phyloP scores from a whole-genome alignment of 2,888 invertebrate species.

The Microdon myrmicae region DNA sequence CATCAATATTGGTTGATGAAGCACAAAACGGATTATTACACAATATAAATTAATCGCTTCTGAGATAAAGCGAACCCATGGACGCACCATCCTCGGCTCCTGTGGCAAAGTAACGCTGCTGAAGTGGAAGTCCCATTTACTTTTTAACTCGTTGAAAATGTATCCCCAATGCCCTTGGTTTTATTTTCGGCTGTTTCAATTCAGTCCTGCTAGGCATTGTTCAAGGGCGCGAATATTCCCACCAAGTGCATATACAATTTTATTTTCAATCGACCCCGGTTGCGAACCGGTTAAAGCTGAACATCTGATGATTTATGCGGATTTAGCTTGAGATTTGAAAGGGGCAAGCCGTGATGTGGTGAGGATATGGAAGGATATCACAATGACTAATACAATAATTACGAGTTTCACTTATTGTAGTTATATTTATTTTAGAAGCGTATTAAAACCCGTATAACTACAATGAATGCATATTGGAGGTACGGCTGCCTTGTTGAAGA shows the following conservation, averaged over 20 bases:
- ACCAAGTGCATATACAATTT: conserved; percentile 38
- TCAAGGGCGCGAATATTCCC: conserved; percentile 42
- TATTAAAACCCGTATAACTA: too few species aligned
- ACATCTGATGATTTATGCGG: conserved; percentile 48
- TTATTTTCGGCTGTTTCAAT: not conserved
- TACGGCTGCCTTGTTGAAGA: too few species aligned
- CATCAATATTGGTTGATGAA: conserved; percentile 65
- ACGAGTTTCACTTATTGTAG: not conserved
- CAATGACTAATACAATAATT: too few species aligned
- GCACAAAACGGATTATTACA: conserved; percentile 66
- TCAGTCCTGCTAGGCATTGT: conserved; percentile 37
- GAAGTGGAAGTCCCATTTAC: conserved; percentile 47
- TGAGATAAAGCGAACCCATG: conserved; percentile 46
- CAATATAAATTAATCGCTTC: conserved; percentile 62
- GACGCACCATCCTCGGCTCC: conserved; percentile 21
- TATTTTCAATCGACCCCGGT: conserved; percentile 47
- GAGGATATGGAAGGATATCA: too few species aligned
- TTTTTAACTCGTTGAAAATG: conserved; percentile 41
- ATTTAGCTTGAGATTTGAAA: conserved; percentile 48
- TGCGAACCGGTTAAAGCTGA: conserved; percentile 31
- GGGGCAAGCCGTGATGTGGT: too few species aligned
- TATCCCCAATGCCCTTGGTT: conserved; percentile 43
- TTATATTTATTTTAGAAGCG: not conserved
- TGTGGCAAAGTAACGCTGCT: conserved; percentile 34
- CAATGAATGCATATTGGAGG: too few species aligned